These are phyloP conservation scores for Saccostrea glomerata DNA, from an alignment of 1,140 invertebrate species.

Conservation along the genomic window DNA sequence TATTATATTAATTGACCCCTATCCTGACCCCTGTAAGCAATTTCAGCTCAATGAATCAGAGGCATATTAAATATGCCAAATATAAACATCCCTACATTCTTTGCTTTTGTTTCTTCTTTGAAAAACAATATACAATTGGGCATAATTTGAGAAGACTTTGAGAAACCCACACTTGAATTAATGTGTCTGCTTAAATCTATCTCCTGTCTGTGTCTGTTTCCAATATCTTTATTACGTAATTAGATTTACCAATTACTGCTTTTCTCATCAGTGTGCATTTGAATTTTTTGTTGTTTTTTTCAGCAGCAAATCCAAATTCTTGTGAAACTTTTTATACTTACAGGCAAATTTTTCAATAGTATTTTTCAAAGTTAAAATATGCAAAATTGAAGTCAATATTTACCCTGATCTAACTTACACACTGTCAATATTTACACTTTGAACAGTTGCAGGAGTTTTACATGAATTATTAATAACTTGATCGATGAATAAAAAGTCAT, in stretches of 20 bases:
- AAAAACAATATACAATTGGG: conserved; percentile 18
- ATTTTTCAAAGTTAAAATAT: background rate
- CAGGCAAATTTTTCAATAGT: background rate
- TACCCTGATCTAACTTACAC: background rate
- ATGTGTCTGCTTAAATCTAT: conserved; percentile 29
- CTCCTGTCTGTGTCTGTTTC: conserved; percentile 24
- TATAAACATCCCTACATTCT: conserved; percentile 1
- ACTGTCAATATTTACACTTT: background rate
- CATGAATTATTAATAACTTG: background rate
- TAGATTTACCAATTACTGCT: conserved; percentile 25
- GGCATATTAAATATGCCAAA: conserved; percentile 14
- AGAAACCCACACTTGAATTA: conserved; percentile 23
- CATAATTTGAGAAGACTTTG: conserved; percentile 29
- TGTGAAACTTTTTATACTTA: background rate
- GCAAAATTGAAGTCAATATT: background rate
- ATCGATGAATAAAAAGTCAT: background rate
- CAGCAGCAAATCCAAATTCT: background rate
- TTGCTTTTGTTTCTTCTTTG: conserved; percentile 7
- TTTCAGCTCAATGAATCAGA: background rate
- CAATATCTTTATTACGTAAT: conserved; percentile 26
- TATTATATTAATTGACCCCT: background rate
- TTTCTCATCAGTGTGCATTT: background rate
- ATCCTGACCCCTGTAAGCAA: conserved; percentile 7
- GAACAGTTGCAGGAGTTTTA: background rate
- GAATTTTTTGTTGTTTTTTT: background rate